Conservation (phyloP, 2,888 invertebrate genomes). For the Agrochola macilenta region DNA sequence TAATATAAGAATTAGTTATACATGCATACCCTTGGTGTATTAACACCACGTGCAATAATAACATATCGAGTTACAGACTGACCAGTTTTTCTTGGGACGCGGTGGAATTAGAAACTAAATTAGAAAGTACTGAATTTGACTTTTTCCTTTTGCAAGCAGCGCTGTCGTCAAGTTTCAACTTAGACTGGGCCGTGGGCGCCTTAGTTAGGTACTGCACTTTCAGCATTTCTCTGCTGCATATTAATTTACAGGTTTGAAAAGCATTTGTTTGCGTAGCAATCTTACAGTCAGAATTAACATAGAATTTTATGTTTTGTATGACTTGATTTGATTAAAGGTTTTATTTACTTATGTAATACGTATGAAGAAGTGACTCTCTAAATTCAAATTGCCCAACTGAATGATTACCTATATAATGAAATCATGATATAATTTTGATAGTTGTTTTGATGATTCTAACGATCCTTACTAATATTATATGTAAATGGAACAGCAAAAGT, state of each 20-base stretch:
- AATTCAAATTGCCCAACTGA: no score
- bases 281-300: no score
- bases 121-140: background rate
- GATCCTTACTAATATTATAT: no score
- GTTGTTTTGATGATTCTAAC: no score
- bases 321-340: no score
- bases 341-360: no score
- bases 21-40: background rate
- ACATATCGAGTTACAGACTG: constrained; percentile 8
- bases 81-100: background rate
- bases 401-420: no score
- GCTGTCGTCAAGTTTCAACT: background rate
- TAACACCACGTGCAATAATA: constrained; percentile 26
- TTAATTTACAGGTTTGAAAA: background rate
- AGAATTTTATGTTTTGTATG: no score
- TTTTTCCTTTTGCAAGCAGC: background rate
- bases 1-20: constrained; percentile 25
- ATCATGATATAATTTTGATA: no score
- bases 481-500: no score
- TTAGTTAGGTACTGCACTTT: background rate
- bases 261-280: background rate
- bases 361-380: no score
- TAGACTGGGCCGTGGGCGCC: background rate
- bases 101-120: background rate
- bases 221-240: background rate